phyloP scores from a whole-genome alignment of 2,797 vertebrate species.

The Bucorvus abyssinicus region DNA sequence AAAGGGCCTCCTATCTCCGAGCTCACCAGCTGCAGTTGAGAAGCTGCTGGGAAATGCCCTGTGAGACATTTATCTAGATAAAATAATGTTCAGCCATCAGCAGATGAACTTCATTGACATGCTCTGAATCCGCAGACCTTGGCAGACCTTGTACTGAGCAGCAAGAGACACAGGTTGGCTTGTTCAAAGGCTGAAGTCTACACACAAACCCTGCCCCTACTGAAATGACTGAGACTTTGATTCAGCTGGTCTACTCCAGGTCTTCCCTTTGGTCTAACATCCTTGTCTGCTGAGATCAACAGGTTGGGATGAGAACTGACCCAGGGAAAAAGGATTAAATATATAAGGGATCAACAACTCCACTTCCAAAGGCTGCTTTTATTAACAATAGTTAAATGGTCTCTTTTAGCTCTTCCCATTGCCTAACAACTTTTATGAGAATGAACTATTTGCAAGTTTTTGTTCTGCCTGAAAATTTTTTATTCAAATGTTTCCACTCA shows the following conservation, averaged over 20 bases:
- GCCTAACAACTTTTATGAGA: not conserved
- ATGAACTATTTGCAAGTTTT: not conserved
- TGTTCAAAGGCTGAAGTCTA: not conserved
- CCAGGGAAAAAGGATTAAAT: not conserved
- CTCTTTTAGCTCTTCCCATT: not conserved
- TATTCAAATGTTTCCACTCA: rapidly evolving
- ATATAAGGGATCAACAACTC: not conserved
- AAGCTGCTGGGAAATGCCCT: constrained; percentile 22
- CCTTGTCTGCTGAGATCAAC: not conserved
- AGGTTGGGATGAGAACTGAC: not conserved
- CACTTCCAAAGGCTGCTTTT: not conserved
- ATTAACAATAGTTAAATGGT: not conserved
- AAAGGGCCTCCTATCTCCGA: not conserved
- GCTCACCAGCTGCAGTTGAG: not conserved
- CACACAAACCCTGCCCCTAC: not conserved
- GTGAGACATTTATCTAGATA: constrained; percentile 13
- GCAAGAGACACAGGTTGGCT: not conserved
- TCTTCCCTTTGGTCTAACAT: not conserved
- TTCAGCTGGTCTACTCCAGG: not conserved
- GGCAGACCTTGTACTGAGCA: not conserved
- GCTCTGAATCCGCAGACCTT: not conserved
- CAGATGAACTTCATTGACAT: not conserved
- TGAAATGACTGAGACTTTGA: not conserved
- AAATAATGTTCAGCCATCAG: not conserved
- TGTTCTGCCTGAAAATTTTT: not conserved